Percentiles rank a stretch among this genome's conserved stretches.
Evolutionary conservation across 1,140 invertebrate species (phyloP).

Genomic region (Ladona fulva): DNA sequence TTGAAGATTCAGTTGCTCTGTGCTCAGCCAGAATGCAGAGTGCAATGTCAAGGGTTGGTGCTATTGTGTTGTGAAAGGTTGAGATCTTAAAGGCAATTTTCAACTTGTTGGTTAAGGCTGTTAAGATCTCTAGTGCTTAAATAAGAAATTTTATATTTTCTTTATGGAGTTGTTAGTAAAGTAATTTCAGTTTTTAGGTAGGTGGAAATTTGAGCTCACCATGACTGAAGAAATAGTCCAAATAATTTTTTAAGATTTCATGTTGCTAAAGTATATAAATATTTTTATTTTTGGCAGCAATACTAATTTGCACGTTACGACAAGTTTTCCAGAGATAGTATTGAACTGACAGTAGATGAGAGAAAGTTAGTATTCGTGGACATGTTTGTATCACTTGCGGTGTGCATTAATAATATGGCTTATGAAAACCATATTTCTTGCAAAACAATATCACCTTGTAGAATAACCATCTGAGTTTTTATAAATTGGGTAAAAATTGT

Average conservation of each 20-base stretch:
- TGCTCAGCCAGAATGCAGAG: not conserved
- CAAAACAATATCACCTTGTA: not conserved
- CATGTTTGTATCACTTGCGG: not conserved
- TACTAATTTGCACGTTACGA: not conserved
- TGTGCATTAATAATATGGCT: slow-evolving; percentile 2
- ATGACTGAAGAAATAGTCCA: not conserved
- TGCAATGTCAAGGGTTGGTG: not conserved
- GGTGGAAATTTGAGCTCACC: not conserved
- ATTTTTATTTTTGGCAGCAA: not conserved
- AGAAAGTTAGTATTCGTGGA: not conserved
- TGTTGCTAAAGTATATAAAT: not conserved
- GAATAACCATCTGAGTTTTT: not conserved
- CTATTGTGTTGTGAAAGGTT: not conserved
- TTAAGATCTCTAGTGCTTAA: not conserved
- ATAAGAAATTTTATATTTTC: not conserved
- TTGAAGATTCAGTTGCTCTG: not conserved
- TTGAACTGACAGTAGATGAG: not conserved
- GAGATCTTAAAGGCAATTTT: not conserved
- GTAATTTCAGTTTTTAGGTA: not conserved
- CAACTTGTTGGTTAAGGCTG: not conserved
- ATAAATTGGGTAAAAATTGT: slow-evolving; percentile 7
- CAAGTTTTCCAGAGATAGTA: not conserved
- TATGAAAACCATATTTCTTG: not conserved
- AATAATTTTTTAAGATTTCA: not conserved
- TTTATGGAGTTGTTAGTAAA: not conserved